A percentile compares a stretch with the other conserved stretches of the same genome.
phyloP scores from a whole-genome alignment of 2,888 invertebrate genomes.

The Apomyelois bistriatella region DNA sequence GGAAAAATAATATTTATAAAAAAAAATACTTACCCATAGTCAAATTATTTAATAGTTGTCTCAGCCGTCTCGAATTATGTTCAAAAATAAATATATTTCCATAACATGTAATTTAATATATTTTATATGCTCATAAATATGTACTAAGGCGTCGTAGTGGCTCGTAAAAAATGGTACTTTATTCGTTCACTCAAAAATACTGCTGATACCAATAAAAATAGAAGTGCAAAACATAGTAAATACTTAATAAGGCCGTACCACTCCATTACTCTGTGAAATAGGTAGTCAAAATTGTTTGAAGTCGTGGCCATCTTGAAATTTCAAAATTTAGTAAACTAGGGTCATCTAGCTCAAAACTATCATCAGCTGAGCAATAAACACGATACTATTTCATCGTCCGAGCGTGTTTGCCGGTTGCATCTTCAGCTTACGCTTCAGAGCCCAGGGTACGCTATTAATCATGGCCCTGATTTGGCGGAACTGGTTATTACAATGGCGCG shows the following conservation, averaged over 20 bases:
- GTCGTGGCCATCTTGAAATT: background rate
- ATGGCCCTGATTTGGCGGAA: too few relatives aligned
- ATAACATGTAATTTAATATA: background rate
- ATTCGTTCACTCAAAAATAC: constrained; percentile 4
- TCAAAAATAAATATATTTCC: background rate
- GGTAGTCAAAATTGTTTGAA: background rate
- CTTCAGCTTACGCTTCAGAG: too few relatives aligned
- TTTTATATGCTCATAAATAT: background rate
- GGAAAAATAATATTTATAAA: too few relatives aligned
- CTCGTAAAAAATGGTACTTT: constrained; percentile 1
- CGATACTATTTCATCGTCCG: too few relatives aligned
- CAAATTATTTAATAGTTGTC: background rate
- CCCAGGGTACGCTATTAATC: too few relatives aligned
- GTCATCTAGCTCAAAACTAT: too few relatives aligned
- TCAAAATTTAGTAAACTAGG: too few relatives aligned
- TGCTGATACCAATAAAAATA: background rate
- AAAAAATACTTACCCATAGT: constrained; percentile 3
- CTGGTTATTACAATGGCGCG: too few relatives aligned
- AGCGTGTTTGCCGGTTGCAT: too few relatives aligned
- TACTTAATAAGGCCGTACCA: background rate
- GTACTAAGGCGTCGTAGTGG: background rate
- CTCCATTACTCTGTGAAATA: background rate
- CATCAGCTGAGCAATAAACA: too few relatives aligned
- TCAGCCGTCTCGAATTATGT: background rate
- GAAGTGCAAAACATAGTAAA: background rate